Base-by-base conservation (phyloP, 2,888 invertebrate species). In the Drosophila stalkeri region DNA sequence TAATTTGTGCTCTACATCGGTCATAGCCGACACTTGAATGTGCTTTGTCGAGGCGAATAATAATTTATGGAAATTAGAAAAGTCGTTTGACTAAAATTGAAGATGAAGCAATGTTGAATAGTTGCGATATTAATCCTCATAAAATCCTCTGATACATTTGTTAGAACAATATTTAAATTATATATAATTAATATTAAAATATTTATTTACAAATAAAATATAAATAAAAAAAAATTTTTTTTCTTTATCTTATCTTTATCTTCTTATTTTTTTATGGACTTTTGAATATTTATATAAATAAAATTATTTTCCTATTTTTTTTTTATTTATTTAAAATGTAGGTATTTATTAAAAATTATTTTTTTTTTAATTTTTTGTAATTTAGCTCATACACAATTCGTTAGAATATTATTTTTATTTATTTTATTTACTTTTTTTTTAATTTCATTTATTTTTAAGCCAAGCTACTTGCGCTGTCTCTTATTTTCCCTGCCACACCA, bases 1-100 rank as follows among this genome's bases (percentile, higher is more conserved):
- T 67, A 41, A 75, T 75, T 75, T 69, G 56, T 69, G 47, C 77
- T 33, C 77, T 72, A 75, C 75, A 65, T 57, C 47, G 70, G 64
- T 20, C 68, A 61, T 54, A 68, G 64, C 23, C 18, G 64, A 66
- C 52, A 52, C 37, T 49, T 20, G 37, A 61, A 44, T 8, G 4
- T 16, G 20, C 27, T 37, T 1, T 11, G 52, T 18, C 8, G 6
- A n/a, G 33, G 0, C 31, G 6, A 12, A 47, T 7, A 12, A 2
- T 37, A 33, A 35, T 59, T 33, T 46, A 46, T 20, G 57, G 7
- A 46, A 44, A 59, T 59, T 59, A 5, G 23, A 65, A 46, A 64
- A 55, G 12, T 55, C 23, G 39, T 54, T 61, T 14, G 8, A 33
- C 12, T 6, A 8, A 7, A 11, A 4, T 51, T 9, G 0, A 20